Conservation (phyloP, 2,113 vertebrate genomes). For the Lepus americanus region DNA sequence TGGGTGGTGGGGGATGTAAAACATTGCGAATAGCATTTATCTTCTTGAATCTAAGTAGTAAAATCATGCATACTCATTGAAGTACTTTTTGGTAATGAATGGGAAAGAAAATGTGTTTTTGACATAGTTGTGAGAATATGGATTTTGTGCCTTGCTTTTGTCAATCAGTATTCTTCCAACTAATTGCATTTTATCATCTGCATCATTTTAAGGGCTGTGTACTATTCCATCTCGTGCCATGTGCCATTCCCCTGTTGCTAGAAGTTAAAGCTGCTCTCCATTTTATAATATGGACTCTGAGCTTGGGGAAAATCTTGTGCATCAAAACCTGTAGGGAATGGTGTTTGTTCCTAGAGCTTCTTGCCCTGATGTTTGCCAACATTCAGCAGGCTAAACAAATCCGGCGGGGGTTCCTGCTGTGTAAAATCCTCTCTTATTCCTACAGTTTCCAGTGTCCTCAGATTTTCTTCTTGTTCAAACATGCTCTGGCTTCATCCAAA, state of each 20-base stretch:
- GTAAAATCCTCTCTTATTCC: slow-evolving; percentile 37
- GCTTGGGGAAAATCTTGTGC: neutral
- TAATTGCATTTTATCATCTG: neutral
- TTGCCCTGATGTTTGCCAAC: neutral
- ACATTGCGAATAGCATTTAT: neutral
- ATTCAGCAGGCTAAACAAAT: slow-evolving; percentile 26
- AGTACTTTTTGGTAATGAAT: slow-evolving; percentile 9
- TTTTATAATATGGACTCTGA: slow-evolving; percentile 35
- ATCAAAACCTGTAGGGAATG: slow-evolving; percentile 27
- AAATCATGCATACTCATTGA: slow-evolving; percentile 26
- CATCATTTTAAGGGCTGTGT: slow-evolving; percentile 17
- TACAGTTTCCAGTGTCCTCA: slow-evolving; percentile 31
- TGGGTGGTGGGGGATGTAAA: neutral
- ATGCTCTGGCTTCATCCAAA: slow-evolving; percentile 68
- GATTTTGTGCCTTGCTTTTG: neutral
- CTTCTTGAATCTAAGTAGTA: neutral
- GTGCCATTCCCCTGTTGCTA: neutral
- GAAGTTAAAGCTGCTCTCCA: neutral
- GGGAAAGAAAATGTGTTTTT: slow-evolving; percentile 22
- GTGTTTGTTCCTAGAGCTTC: neutral
- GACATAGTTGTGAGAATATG: neutral
- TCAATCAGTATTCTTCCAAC: neutral
- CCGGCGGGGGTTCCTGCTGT: neutral
- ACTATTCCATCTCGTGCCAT: neutral
- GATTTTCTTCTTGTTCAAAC: slow-evolving; percentile 72